Conservation (phyloP, 2,888 invertebrate genomes). For the Macrosoma leucophasiata region DNA sequence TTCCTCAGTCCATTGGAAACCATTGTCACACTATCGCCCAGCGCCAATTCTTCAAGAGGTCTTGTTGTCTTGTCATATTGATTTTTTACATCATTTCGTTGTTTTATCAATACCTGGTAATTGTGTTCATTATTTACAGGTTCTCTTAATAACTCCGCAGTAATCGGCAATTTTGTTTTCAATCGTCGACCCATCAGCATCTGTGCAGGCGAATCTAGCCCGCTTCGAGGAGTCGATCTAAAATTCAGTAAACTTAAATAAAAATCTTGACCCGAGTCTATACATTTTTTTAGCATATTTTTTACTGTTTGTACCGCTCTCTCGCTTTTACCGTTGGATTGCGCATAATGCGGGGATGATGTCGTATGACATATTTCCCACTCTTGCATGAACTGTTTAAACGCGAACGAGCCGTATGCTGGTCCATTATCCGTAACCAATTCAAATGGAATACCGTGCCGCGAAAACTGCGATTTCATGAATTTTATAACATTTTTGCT, state of each 20-base stretch:
- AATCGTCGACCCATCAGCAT: constrained; percentile 21
- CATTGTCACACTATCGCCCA: too few relatives aligned
- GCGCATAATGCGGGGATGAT: constrained; percentile 16
- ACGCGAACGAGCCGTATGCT: constrained; percentile 18
- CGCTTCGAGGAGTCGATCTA: constrained; percentile 12
- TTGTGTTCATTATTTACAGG: constrained; percentile 8
- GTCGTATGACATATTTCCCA: constrained; percentile 19
- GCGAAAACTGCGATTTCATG: constrained; percentile 20
- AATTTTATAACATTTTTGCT: constrained; percentile 12
- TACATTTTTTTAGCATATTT: constrained; percentile 14
- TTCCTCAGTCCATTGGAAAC: too few relatives aligned
- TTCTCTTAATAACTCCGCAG: constrained; percentile 3
- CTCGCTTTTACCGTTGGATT: constrained; percentile 20
- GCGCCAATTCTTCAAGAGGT: too few relatives aligned
- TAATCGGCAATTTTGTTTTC: constrained; percentile 15
- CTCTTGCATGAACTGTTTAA: constrained; percentile 11
- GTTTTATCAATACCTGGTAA: constrained; percentile 6
- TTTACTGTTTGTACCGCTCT: constrained; percentile 17
- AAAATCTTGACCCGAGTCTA: constrained; percentile 11
- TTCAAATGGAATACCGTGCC: constrained; percentile 21
- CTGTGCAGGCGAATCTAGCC: constrained; percentile 15
- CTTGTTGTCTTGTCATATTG: constrained; percentile 2
- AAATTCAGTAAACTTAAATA: constrained; percentile 19
- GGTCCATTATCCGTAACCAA: constrained; percentile 25
- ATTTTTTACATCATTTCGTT: background rate